Evolutionary conservation across 2,888 invertebrate genomes (phyloP).

Genomic region (Hypercompe scribonia): DNA sequence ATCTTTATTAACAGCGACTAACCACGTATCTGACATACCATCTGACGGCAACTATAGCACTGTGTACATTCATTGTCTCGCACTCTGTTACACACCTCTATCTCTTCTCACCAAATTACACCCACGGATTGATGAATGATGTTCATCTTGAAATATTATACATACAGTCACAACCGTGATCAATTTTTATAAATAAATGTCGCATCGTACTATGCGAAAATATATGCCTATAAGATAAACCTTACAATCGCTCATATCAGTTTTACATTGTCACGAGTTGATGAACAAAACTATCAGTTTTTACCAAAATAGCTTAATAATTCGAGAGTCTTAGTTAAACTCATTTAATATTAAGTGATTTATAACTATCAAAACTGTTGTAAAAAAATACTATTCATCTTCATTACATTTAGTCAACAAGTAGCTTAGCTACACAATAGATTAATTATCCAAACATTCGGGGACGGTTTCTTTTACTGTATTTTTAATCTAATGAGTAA

Average conservation of each 20-base stretch:
- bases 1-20: not conserved
- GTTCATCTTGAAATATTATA: no score
- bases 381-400: not conserved
- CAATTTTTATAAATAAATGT: no score
- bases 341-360: not conserved
- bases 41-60: no score
- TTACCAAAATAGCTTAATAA: not conserved
- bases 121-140: no score
- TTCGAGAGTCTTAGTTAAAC: not conserved
- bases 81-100: no score
- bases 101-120: no score
- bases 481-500: slow-evolving; percentile 13
- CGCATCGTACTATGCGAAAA: not conserved
- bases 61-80: no score
- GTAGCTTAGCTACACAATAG: slow-evolving; percentile 4
- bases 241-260: not conserved
- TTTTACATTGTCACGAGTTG: not conserved
- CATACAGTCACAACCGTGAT: no score
- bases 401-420: slow-evolving; percentile 7
- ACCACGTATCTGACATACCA: no score
- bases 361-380: not conserved
- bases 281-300: not conserved
- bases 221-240: not conserved
- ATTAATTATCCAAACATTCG: not conserved
- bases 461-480: slow-evolving; percentile 2